Base-by-base conservation (phyloP, 1,140 invertebrate genomes). In the Pteromalus puparum region DNA sequence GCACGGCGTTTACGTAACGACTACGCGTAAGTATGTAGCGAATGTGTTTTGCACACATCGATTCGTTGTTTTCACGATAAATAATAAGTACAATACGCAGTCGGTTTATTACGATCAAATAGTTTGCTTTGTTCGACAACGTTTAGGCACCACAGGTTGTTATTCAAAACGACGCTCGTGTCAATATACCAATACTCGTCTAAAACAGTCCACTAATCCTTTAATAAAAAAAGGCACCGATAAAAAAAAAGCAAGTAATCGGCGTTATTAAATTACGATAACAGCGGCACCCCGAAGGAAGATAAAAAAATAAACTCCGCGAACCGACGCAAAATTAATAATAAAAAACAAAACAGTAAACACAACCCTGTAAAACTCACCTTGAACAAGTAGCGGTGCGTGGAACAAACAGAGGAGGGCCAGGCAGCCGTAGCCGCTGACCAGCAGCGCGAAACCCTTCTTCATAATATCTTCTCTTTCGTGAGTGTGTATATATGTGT, bases 391-490 rank as follows among this genome's bases (percentile, higher is more conserved):
- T 30, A 79, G 86, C 79, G 88, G 87, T 26, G 88, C 86, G 77
- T 88, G 83, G 80, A 91, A 83, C 79, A 90, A 82, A 81, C 73
- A 90, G 85, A 90, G 86, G 81, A 90, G 82, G 84, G 86, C 87
- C 80, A 91, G 83, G 82, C 89, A 89, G 87, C 82, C 82, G 82
- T 84, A 84, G 76, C 82, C 38, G 76, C 76, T 67, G 82, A 84
- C 86, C 88, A 86, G 84, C 86, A 85, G 86, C 86, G 86, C 86
- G 84, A 82, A 83, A 82, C 85, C 85, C 70, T 53, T 87, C 88
- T 84, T 89, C 89, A 87, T 89, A 42, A 42, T 85, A 82, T 90
- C 73, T 61, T 79, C 42, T 82, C n/a, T 74, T 70, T 28, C 42
- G 38, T 26, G 9, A 46, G 6, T 10, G 46, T 61, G 6, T 61